Percentiles rank a stretch among this genome's conserved stretches.
Evolutionary conservation across 2,888 invertebrate species (phyloP).

Genomic region (Carterocephalus palaemon): DNA sequence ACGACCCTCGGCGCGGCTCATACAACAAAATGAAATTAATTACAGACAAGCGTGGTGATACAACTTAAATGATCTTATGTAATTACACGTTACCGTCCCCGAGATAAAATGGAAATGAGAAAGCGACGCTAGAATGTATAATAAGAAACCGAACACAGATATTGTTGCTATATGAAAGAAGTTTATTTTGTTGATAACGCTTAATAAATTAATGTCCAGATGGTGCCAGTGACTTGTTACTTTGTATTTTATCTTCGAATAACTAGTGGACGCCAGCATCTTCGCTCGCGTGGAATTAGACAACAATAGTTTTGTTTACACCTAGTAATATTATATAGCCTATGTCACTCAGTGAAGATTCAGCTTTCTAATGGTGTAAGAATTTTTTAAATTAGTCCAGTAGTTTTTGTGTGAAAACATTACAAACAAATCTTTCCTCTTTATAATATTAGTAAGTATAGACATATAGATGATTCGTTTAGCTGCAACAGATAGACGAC

Average conservation of each 20-base stretch:
- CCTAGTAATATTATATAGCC: too few species aligned
- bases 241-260: conserved; percentile 17
- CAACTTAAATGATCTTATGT: conserved; percentile 19
- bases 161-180: conserved; percentile 58
- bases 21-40: conserved; percentile 5
- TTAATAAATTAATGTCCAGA: conserved; percentile 51
- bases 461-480: too few species aligned
- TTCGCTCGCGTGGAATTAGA: too few species aligned
- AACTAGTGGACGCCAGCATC: too few species aligned
- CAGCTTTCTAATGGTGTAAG: too few species aligned
- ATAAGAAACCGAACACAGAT: conserved; percentile 50
- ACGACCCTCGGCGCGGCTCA: neutral
- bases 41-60: conserved; percentile 15
- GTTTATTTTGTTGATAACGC: conserved; percentile 70
- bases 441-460: too few species aligned
- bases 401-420: too few species aligned
- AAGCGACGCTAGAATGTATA: conserved; percentile 64
- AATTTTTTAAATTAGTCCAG: too few species aligned
- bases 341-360: too few species aligned
- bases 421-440: too few species aligned
- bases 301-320: too few species aligned
- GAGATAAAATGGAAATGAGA: conserved; percentile 54
- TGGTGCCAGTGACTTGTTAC: conserved; percentile 56
- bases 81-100: conserved; percentile 22
- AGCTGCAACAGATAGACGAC: too few species aligned